phyloP scores from a whole-genome alignment of 2,888 invertebrate genomes.

The Microplitis manilae region DNA sequence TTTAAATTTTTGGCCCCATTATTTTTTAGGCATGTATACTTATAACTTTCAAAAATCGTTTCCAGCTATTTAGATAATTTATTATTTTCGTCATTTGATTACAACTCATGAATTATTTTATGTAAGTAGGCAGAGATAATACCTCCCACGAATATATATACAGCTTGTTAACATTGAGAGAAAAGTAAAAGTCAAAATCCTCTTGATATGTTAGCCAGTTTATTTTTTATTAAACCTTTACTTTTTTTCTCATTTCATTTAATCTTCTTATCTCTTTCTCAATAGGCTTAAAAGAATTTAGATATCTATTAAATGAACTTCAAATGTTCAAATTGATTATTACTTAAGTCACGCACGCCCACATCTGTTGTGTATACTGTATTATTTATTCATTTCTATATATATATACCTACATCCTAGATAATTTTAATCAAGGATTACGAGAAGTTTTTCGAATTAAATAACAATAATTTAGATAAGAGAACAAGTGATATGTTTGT shows the following conservation, averaged over 20 bases:
- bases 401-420: background rate
- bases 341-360: slow-evolving; percentile 13
- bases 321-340: slow-evolving; percentile 45
- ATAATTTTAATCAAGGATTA: background rate
- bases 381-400: background rate
- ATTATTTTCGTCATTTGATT: background rate
- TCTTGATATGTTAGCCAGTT: slow-evolving; percentile 25
- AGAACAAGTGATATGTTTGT: background rate
- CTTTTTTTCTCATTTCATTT: slow-evolving; percentile 36
- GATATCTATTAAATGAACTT: slow-evolving; percentile 49
- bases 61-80: background rate
- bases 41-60: too few species aligned
- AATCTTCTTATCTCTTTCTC: slow-evolving; percentile 53
- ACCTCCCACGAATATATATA: background rate
- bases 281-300: slow-evolving; percentile 49
- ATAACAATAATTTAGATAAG: background rate
- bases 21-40: too few species aligned
- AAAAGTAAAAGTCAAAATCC: slow-evolving; percentile 2
- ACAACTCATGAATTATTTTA: background rate
- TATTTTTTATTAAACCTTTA: slow-evolving; percentile 26
- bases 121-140: slow-evolving; percentile 1
- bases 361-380: slow-evolving; percentile 4
- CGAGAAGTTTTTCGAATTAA: background rate
- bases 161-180: background rate
- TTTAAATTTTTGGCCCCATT: too few species aligned